Base-by-base conservation (phyloP, 2,113 vertebrate species). In the Cyanocitta stelleri region DNA sequence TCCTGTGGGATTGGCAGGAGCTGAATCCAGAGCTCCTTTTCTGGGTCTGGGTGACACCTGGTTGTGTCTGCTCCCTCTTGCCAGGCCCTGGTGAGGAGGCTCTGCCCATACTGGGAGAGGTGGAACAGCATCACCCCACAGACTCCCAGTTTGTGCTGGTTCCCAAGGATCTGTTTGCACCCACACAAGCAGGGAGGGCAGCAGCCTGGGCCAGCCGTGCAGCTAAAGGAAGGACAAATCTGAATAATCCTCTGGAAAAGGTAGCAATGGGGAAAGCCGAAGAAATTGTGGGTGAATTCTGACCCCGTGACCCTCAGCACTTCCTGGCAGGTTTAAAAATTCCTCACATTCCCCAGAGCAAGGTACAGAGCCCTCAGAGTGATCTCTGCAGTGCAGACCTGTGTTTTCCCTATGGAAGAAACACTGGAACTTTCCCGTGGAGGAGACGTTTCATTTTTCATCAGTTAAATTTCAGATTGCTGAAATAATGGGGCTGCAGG, bases 21-120 rank as follows among this genome's bases (percentile, higher is more conserved):
- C 20, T 23, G 5, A 41, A 49, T 2, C n/a, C 54, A 44, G 0
- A 44, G 32, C 24, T 74, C 54, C 0, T 35, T 27, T n/a, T 16
- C 39, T 39, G 44, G 71, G 5, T 2, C 35, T 52, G 20, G 29
- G 29, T 6, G 46, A 44, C 14, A 23, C 30, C 21, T 46, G 63
- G 30, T 21, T 12, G 8, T 16, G 13, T 30, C 20, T 71, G 48
- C 15, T 5, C 16, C 5, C 4, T 32, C 44, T 41, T 44, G 24
- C 26, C 48, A 66, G n/a, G 20, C 54, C 24, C 67, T 41, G 32
- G 16, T 2, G 12, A 85, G 63, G 52, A 67, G 14, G 41, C 35
- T 33, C 56, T 69, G 76, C 49, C 24, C 32, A 18, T 17, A 16
- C 32, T 11, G 22, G 39, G 24, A 33, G 20, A 33, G 18, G 16